Percentiles rank a stretch among this genome's conserved stretches.
Evolutionary conservation across 1,140 invertebrate species (phyloP).

Genomic region (Bombus superbus): DNA sequence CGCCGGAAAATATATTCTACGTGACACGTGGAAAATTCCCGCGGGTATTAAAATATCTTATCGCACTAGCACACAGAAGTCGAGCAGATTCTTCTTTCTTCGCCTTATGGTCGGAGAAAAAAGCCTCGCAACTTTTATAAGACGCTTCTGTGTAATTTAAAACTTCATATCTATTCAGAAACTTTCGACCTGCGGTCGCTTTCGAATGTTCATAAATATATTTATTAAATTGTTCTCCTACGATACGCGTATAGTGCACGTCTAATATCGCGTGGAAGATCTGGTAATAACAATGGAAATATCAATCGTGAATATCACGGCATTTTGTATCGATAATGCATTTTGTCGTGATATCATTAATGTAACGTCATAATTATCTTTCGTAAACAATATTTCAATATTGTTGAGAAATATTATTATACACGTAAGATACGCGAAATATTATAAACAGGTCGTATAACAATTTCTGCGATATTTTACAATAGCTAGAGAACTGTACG

Average conservation of each 20-base stretch:
- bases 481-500: no score
- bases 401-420: no score
- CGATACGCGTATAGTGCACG: not conserved
- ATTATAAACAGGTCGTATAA: no score
- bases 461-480: no score
- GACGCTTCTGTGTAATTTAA: not conserved
- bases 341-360: no score
- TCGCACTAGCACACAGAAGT: slow-evolving; percentile 39
- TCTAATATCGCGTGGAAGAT: not conserved
- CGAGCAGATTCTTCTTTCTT: slow-evolving; percentile 3
- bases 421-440: no score
- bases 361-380: no score
- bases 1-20: slow-evolving; percentile 56
- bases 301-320: not conserved
- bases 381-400: no score
- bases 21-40: slow-evolving; percentile 53
- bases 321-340: no score
- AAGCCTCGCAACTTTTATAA: not conserved
- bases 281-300: not conserved
- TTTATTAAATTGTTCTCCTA: not conserved
- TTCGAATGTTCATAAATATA: not conserved
- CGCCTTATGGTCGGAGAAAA: not conserved
- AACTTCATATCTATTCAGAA: slow-evolving; percentile 1
- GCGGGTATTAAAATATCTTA: slow-evolving; percentile 63
- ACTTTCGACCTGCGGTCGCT: not conserved